Conservation (phyloP, 2,113 vertebrate species). For the Lanius ludovicianus region DNA sequence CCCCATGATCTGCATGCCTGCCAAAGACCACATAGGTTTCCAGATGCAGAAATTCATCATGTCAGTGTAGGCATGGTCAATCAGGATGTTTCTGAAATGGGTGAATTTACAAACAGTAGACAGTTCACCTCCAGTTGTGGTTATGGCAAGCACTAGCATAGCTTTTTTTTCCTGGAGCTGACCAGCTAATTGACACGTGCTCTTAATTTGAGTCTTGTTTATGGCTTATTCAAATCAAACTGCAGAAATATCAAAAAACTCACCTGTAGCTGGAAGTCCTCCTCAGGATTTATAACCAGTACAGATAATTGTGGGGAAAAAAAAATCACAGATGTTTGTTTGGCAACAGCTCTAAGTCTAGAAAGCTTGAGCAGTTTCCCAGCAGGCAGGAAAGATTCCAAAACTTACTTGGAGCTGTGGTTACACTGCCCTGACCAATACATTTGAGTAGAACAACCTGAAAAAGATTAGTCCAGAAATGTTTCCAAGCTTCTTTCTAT, state of each 20-base stretch:
- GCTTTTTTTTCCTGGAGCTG: background rate
- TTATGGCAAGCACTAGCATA: background rate
- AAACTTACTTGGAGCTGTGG: background rate
- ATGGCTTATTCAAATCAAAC: background rate
- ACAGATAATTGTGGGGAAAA: background rate
- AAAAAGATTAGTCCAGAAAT: slow-evolving; percentile 19
- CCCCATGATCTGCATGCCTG: background rate
- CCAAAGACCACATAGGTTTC: background rate
- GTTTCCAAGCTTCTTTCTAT: slow-evolving; percentile 31
- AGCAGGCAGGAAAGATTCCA: slow-evolving; percentile 34
- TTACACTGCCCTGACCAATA: background rate
- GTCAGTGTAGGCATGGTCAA: background rate
- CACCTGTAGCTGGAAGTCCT: background rate
- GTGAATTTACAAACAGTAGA: background rate
- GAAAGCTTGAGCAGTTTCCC: slow-evolving; percentile 30
- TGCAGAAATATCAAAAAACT: background rate
- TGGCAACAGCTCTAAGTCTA: background rate
- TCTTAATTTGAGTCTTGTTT: background rate
- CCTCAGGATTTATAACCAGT: background rate
- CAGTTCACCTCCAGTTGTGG: background rate
- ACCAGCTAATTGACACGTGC: background rate
- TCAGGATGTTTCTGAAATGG: background rate
- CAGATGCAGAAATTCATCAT: background rate
- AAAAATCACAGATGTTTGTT: background rate
- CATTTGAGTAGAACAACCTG: slow-evolving; percentile 12